Conservation (phyloP, 2,797 vertebrate genomes). For the Diplodus sargus region DNA sequence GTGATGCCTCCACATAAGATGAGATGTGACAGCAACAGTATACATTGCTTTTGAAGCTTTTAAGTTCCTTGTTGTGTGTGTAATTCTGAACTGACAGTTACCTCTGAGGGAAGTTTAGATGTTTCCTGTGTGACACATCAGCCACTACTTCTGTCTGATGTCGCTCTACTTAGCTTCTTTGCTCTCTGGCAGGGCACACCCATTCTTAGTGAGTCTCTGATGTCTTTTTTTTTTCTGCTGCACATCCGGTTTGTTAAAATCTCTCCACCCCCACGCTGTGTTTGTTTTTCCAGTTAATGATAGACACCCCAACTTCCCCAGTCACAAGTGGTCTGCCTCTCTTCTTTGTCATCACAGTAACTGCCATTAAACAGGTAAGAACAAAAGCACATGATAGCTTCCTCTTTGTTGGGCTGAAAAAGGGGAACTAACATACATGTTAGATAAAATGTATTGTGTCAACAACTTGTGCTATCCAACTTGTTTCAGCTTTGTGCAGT, state of each 20-base stretch:
- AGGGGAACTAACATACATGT: conserved; percentile 35
- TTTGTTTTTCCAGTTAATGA: conserved; percentile 92
- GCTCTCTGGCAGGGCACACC: not conserved
- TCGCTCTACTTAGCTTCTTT: conserved; percentile 1
- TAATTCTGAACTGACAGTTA: conserved; percentile 27
- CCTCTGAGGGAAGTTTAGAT: conserved; percentile 47
- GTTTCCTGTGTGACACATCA: conserved; percentile 70
- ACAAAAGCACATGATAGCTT: conserved; percentile 22
- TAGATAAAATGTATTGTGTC: not conserved
- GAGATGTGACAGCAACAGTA: not conserved
- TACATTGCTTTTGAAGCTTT: not conserved
- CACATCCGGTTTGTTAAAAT: not conserved
- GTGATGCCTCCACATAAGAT: not conserved
- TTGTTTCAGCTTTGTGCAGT: not conserved
- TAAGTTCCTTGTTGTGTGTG: not conserved
- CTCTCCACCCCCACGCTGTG: not conserved
- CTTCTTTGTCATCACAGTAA: conserved; percentile 99
- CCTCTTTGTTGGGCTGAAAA: conserved; percentile 38
- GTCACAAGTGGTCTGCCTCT: conserved; percentile 98
- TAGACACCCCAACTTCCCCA: conserved; percentile 98
- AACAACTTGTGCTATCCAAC: not conserved
- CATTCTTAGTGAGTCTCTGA: not conserved
- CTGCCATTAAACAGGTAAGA: conserved; percentile 98
- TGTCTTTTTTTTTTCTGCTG: not conserved
- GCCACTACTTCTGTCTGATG: conserved; percentile 20